Conservation (phyloP, 53 echinoderm and acorn worm species). For the Temnopleurus reevesii region DNA sequence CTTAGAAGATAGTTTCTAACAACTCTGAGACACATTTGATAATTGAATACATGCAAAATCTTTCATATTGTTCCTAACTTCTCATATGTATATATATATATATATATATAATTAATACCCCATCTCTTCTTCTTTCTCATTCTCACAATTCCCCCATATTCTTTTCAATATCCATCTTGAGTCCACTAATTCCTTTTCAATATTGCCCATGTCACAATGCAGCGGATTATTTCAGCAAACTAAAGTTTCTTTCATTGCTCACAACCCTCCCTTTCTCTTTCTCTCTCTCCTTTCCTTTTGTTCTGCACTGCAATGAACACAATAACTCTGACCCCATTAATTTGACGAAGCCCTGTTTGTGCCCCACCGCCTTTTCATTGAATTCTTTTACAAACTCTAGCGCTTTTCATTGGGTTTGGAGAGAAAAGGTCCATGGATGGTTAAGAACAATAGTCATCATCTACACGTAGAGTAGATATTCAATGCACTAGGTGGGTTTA, state of each 20-base stretch:
- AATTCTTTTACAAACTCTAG: conserved; percentile 48
- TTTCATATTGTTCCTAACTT: no score
- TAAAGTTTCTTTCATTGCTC: conserved; percentile 29
- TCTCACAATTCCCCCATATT: conserved; percentile 14
- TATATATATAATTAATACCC: not conserved
- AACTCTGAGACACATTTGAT: no score
- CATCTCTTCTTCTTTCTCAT: not conserved
- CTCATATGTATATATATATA: no score
- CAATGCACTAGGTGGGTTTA: conserved; percentile 15
- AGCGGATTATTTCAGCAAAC: not conserved
- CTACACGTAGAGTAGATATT: conserved; percentile 36
- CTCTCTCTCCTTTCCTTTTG: conserved; percentile 30
- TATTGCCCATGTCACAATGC: conserved; percentile 27
- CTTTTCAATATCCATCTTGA: not conserved
- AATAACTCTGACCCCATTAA: conserved; percentile 57
- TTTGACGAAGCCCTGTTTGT: conserved; percentile 53
- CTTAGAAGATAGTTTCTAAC: no score
- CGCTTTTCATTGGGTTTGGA: not conserved
- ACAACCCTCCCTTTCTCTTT: conserved; percentile 26
- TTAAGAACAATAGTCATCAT: conserved; percentile 55
- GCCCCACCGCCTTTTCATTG: conserved; percentile 53
- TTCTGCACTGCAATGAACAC: not conserved
- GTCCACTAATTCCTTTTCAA: conserved; percentile 29
- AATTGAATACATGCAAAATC: no score
- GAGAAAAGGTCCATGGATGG: conserved; percentile 35